These are phyloP conservation scores for Phyllotreta cruciferae DNA, from an alignment of 2,888 invertebrate genomes.

Conservation along the genomic window DNA sequence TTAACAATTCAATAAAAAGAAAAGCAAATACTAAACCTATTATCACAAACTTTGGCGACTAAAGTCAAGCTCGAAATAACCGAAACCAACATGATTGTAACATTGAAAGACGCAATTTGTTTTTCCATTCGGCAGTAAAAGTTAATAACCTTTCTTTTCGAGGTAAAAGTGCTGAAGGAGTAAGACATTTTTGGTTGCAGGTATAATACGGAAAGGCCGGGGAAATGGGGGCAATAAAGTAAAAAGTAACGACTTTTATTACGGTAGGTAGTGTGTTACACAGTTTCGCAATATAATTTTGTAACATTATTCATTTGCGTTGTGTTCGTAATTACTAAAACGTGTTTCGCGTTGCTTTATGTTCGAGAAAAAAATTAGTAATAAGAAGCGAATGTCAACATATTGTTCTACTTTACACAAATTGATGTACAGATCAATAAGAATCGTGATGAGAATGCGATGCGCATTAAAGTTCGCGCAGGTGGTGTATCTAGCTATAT, in stretches of 20 bases:
- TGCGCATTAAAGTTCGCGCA: no score
- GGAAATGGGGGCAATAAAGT: constrained; percentile 29
- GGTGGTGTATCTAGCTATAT: no score
- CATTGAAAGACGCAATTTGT: constrained; percentile 15
- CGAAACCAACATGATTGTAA: not conserved
- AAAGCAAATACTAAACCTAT: no score
- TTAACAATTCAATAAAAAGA: no score
- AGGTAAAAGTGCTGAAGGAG: constrained; percentile 14
- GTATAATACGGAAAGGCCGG: constrained; percentile 1
- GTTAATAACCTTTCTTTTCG: constrained; percentile 26
- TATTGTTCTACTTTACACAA: no score
- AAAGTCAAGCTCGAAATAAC: no score
- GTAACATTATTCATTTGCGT: constrained; percentile 21
- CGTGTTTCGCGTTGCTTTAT: constrained; percentile 13
- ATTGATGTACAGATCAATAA: no score
- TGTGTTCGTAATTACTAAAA: constrained; percentile 24
- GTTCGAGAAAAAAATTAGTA: constrained; percentile 1
- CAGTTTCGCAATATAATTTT: constrained; percentile 16
- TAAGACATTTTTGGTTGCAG: constrained; percentile 26
- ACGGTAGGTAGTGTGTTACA: constrained; percentile 12
- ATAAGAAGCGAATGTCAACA: no score
- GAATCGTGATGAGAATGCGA: no score
- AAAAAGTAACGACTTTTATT: constrained; percentile 27
- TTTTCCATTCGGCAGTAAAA: constrained; percentile 17
- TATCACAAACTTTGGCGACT: no score